Evolutionary conservation across 2,113 vertebrate genomes (phyloP), one percentile per base, ranked within the genome.

Genomic region (Larimichthys polyactis): DNA sequence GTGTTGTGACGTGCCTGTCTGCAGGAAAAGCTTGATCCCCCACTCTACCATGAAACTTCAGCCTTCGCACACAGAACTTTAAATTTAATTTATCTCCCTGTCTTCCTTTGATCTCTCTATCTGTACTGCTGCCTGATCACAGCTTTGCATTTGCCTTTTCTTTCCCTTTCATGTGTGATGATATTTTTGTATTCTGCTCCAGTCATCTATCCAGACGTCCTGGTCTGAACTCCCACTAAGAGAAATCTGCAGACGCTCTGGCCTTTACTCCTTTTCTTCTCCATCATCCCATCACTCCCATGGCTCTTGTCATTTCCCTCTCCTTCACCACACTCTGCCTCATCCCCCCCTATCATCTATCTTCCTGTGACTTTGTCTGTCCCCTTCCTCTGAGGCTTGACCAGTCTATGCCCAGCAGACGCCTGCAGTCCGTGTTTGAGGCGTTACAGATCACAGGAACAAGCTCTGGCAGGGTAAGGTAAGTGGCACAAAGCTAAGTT

Each of bases 81-180:
- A 19, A 27, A 63, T 82, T 63, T 19, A 40, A 80, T 78, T 17
- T 24, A 68, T 75, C 36, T n/a, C 12, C 27, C 64, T 43, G 27
- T 69, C 27, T 73, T 22, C 40, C 43, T 88, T 87, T 88, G 76
- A 85, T 90, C 59, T 79, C 7, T 48, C 32, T 51, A 60, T 72
- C 69, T 77, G 58, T 29, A 66, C 27, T 1, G 22, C 54, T 75
- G 58, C 58, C 51, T 29, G 10, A 66, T 70, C 46, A 15, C 52
- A 22, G 15, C n/a, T 68, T 81, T 71, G 29, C 32, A 65, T 67
- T 24, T 55, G 52, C 43, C 14, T 70, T 66, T 68, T 60, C 16
- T 22, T 15, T 71, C 11, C 22, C 70, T 64, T 78, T 72, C 60
- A 78, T 78, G 62, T 60, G 64, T 66, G 20, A 79, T 80, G 60